Conservation (phyloP, 1,140 invertebrate genomes). For the Lerema accius region DNA sequence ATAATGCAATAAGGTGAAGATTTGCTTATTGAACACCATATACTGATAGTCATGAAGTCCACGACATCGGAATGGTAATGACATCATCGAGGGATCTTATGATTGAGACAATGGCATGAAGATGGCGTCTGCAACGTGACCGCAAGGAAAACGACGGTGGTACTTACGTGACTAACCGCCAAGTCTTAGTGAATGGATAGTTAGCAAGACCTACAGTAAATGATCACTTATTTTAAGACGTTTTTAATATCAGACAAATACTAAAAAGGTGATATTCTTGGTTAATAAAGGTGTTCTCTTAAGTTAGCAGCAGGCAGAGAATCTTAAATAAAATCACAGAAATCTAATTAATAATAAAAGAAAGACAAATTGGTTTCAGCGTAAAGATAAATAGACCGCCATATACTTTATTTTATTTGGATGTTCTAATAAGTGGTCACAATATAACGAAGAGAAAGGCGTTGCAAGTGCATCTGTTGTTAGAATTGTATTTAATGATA, state of each 20-base stretch:
- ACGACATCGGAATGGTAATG: conserved; percentile 20
- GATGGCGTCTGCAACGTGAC: conserved; percentile 15
- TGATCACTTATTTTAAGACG: neutral
- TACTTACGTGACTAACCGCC: neutral
- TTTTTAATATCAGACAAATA: too few relatives aligned
- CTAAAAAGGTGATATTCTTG: too few relatives aligned
- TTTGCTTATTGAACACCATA: neutral
- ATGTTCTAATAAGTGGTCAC: too few relatives aligned
- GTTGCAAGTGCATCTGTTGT: neutral
- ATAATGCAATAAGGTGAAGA: neutral
- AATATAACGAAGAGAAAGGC: neutral
- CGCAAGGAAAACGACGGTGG: conserved; percentile 15
- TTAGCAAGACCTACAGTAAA: neutral
- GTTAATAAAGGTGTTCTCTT: too few relatives aligned
- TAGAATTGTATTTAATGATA: neutral
- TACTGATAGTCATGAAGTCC: neutral
- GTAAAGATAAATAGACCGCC: too few relatives aligned
- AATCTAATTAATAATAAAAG: too few relatives aligned
- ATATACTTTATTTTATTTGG: neutral
- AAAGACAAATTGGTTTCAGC: too few relatives aligned
- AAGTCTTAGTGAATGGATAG: neutral
- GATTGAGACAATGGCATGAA: conserved; percentile 18
- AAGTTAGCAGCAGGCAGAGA: too few relatives aligned
- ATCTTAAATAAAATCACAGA: too few relatives aligned
- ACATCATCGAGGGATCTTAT: conserved; percentile 19